Conservation (phyloP, 2,797 vertebrate genomes). For the Gallinago solitaria region DNA sequence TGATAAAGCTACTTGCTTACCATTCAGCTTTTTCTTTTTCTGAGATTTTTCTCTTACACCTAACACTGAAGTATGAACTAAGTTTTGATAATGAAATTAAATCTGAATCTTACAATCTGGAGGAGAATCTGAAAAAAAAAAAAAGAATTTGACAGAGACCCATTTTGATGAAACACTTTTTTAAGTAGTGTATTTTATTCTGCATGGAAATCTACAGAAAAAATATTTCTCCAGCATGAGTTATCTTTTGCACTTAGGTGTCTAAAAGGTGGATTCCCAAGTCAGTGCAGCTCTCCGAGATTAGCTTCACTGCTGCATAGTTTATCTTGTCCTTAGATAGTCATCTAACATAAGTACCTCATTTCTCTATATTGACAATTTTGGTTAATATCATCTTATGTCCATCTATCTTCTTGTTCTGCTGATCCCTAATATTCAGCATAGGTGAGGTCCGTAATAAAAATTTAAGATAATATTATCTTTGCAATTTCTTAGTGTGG, state of each 20-base stretch:
- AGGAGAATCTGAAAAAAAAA: background rate
- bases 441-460: background rate
- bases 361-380: background rate
- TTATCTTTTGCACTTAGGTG: background rate
- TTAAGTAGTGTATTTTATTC: background rate
- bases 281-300: background rate
- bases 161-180: background rate
- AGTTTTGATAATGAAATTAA: background rate
- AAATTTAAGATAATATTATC: background rate
- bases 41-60: background rate
- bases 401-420: background rate
- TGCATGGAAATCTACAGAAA: background rate
- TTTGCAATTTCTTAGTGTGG: background rate
- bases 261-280: background rate
- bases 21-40: background rate
- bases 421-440: background rate
- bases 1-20: background rate
- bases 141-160: background rate
- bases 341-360: too few species aligned
- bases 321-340: background rate
- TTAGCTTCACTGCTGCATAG: background rate
- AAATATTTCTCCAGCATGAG: background rate
- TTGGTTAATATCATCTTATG: background rate
- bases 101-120: background rate
- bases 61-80: background rate